Evolutionary conservation across 2,888 invertebrate species (phyloP), one percentile per base, ranked within the genome.

Genomic region (Ornithoptera alexandrae): DNA sequence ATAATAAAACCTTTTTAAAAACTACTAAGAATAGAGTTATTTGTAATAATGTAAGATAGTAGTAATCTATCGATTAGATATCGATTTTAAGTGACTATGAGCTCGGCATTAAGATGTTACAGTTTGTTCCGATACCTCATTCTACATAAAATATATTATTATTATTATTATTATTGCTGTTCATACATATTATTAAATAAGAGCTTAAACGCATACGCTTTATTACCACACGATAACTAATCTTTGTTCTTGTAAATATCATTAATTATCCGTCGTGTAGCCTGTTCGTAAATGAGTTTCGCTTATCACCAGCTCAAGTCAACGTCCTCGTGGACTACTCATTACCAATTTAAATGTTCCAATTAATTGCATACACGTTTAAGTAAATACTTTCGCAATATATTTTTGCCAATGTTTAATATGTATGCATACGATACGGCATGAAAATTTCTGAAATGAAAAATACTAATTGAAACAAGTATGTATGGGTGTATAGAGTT

Each of bases 321-420:
- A 61, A 57, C 62, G 61, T 65, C 67, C 67, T 61, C 67, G 64
- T 57, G 64, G 64, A 58, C 70, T 30, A 24, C 42, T 30, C 30
- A 61, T 68, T 71, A 67, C 36, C 63, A 68, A 62, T 71, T 71
- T 67, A 67, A 71, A 67, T 65, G 61, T 46, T 58, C 30, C 42
- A 67, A 62, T 71, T 71, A 65, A 64, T 65, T 65, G 58, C 65
- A 65, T 22, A 64, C 61, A 8, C 58, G 58, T 30, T 42, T 24
- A 59, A 62, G 42, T 39, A 59, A 30, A 63, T 10, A 12, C 46
- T 70, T 71, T 65, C 64, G 65, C 56, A 30, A 30, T 50, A n/a
- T 22, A 56, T 22, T 24, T 65, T 61, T 57, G 60, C 61, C 30
- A 61, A 61, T 67, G 60, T 50, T 20, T 57, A 59, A 58, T 59